Evolutionary conservation across 2,797 vertebrate genomes (phyloP), one percentile per base, ranked within the genome.

Genomic region (Lithobates pipiens): DNA sequence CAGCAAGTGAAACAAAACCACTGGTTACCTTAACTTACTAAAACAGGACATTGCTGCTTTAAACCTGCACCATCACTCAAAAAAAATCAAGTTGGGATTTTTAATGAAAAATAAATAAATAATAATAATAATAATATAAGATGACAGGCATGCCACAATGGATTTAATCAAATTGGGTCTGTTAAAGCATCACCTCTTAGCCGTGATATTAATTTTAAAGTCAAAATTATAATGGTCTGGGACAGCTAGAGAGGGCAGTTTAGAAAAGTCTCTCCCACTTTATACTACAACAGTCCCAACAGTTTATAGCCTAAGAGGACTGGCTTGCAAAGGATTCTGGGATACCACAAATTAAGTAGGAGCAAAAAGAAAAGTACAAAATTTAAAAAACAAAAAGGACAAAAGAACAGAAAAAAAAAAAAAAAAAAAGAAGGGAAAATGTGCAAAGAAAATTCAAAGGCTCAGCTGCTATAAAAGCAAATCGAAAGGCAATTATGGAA

Each of bases 241-340:
- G 54, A 23, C 18, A 61, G 54, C 21, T 23, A 61, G 21, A 61
- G 54, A 8, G 54, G 54, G 18, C 21, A 8, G 6, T 23, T 61
- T 61, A 0, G 7, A 21, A 23, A 61, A 61, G 10, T 23, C 15
- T 61, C 21, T 61, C 54, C 7, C 54, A 61, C 54, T 61, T 13
- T 11, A 8, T 21, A 6, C 4, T 61, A 8, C 3, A 23, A 8
- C 18, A 61, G 50, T 13, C 44, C 44, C 13, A 54, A 54, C 16
- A 16, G 15, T 54, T 18, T 18, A 54, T 18, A 16, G 16, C 13
- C 50, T 18, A 85, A 80, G 72, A 86, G 77, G 71, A 39, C 10
- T 36, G 61, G 73, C 80, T 36, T 82, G 87, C 86, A 89, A 88
- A 89, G 90, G 89, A 89, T 89, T 89, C 86, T 88, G 88, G 88